phyloP scores from a whole-genome alignment of 1,140 invertebrate species.

The Sitodiplosis mosellana region DNA sequence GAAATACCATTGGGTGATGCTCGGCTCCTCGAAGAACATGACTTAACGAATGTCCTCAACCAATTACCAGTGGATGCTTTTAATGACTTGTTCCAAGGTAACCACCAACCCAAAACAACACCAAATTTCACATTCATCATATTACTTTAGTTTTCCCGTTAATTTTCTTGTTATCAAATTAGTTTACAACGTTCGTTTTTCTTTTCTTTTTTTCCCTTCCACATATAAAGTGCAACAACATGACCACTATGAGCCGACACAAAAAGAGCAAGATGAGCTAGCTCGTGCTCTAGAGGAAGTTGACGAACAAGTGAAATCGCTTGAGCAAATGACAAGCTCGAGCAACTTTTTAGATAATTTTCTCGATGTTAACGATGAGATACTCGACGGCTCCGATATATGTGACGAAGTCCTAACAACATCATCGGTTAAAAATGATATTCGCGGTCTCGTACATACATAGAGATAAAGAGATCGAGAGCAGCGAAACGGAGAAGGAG shows the following conservation, averaged over 20 bases:
- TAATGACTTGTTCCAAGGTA: conserved; percentile 57
- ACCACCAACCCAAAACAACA: not conserved
- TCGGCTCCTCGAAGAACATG: conserved; percentile 55
- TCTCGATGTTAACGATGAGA: conserved; percentile 17
- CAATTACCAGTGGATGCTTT: conserved; percentile 82
- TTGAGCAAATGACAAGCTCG: conserved; percentile 48
- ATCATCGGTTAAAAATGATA: conserved; percentile 16
- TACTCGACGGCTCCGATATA: conserved; percentile 10
- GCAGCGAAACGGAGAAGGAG: not conserved
- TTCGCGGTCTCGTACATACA: conserved; percentile 20
- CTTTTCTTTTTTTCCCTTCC: not conserved
- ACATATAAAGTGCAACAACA: conserved; percentile 41
- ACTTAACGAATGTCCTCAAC: conserved; percentile 74
- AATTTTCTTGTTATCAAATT: conserved; percentile 1
- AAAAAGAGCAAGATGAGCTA: conserved; percentile 66
- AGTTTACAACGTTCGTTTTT: no score
- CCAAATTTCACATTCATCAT: not conserved
- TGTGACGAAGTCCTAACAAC: conserved; percentile 15
- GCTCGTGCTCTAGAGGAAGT: conserved; percentile 67
- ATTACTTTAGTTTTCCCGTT: no score
- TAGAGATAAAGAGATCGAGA: conserved; percentile 9
- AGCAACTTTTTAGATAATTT: conserved; percentile 25
- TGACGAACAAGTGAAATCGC: conserved; percentile 53
- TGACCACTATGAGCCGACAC: conserved; percentile 46
- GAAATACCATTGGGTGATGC: conserved; percentile 28